A percentile compares a stretch with the other conserved stretches of the same genome.
These are phyloP conservation scores for Furnarius figulus DNA, from an alignment of 2,113 vertebrate genomes.

Conservation along the genomic window DNA sequence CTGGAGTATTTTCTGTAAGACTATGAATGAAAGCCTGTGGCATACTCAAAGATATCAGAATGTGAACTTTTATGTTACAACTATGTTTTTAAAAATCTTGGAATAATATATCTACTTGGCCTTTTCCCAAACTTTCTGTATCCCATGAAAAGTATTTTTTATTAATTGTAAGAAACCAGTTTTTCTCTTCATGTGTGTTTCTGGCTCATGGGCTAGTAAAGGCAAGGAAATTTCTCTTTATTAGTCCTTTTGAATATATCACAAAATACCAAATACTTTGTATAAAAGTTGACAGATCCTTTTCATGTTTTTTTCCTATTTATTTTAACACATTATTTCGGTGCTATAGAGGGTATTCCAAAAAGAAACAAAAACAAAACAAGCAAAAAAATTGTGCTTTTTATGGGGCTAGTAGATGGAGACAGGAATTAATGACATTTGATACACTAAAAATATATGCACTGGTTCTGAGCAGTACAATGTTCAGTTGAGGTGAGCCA, in stretches of 20 bases:
- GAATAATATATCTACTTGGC: rapidly evolving
- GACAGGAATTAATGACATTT: neutral
- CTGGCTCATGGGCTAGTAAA: neutral
- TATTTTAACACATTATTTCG: neutral
- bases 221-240: neutral
- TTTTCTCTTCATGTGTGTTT: neutral
- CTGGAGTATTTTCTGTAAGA: neutral
- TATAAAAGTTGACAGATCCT: neutral
- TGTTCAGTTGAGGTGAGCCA: neutral
- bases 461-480: neutral
- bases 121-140: neutral
- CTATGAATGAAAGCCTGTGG: neutral
- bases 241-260: neutral
- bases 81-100: neutral
- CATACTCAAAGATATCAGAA: neutral
- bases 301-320: neutral
- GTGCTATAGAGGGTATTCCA: neutral
- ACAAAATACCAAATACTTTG: neutral
- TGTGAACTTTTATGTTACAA: neutral
- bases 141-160: neutral
- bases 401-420: neutral
- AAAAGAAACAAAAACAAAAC: neutral
- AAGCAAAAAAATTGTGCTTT: neutral
- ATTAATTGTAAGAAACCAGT: neutral
- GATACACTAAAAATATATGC: neutral